Conservation (phyloP, 2,797 vertebrate species). For the Chanos chanos region DNA sequence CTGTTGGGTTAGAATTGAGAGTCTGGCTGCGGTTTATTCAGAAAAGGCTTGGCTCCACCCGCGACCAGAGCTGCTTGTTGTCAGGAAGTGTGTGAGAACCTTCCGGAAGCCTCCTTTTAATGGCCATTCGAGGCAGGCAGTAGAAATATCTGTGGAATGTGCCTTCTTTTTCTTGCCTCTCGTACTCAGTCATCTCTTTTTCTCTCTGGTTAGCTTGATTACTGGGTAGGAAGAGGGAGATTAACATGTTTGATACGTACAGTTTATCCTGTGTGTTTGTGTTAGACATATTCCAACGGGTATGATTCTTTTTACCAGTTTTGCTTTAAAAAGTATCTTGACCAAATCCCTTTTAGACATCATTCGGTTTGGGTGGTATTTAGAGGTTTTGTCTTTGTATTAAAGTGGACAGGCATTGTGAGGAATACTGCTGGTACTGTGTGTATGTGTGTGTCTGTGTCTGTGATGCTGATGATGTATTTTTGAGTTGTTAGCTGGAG, state of each 20-base stretch:
- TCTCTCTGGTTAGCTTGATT: neutral
- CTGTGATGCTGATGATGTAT: conserved; percentile 13
- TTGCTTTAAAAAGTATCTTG: too few relatives aligned
- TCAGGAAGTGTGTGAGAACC: conserved; percentile 19
- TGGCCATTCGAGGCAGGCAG: conserved; percentile 36
- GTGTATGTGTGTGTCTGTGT: neutral
- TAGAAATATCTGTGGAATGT: conserved; percentile 61
- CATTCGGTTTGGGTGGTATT: neutral
- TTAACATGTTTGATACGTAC: too few relatives aligned
- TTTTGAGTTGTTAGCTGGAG: too few relatives aligned
- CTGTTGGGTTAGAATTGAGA: conserved; percentile 2
- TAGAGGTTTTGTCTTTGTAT: conserved; percentile 11
- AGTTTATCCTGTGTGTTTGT: neutral
- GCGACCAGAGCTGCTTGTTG: conserved; percentile 17
- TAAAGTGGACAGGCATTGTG: too few relatives aligned
- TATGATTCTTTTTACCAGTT: neutral
- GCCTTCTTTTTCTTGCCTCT: conserved; percentile 19
- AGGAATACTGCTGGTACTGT: too few relatives aligned
- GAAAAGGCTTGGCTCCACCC: neutral
- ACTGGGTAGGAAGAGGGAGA: too few relatives aligned
- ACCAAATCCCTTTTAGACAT: too few relatives aligned
- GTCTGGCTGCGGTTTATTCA: conserved; percentile 16
- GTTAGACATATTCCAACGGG: too few relatives aligned
- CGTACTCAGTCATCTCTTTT: neutral
- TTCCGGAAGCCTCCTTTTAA: conserved; percentile 4